Percentiles rank a stretch among this genome's conserved stretches.
Conservation (phyloP, 2,797 vertebrate species). For the Coregonus ussuriensis region DNA sequence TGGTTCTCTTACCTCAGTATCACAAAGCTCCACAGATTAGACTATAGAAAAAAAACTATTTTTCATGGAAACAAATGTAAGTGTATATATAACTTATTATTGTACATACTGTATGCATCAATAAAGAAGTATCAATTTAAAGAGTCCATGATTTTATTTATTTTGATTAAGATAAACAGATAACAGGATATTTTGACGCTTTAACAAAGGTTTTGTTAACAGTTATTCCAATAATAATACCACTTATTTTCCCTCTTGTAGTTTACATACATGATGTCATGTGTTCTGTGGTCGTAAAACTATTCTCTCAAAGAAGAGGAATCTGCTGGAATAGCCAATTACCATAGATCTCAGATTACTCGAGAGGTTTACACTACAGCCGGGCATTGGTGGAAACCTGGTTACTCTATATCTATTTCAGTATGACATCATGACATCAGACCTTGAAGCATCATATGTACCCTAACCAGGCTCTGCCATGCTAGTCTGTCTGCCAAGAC, state of each 20-base stretch:
- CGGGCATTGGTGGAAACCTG: background rate
- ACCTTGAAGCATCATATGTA: conserved; percentile 13
- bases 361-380: background rate
- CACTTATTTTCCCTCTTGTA: background rate
- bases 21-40: conserved; percentile 47
- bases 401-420: background rate
- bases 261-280: background rate
- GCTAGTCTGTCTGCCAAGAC: conserved; percentile 36
- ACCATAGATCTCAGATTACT: background rate
- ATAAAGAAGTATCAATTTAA: conserved; percentile 72
- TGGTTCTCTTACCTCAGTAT: conserved; percentile 72
- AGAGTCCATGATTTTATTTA: conserved; percentile 4
- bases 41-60: conserved; percentile 40
- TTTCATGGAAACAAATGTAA: conserved; percentile 62
- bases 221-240: background rate
- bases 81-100: conserved; percentile 88
- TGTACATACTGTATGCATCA: conserved; percentile 79
- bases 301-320: conserved; percentile 3
- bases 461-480: conserved; percentile 27
- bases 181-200: too few species aligned
- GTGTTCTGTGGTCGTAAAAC: background rate
- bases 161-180: background rate
- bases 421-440: conserved; percentile 27
- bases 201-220: background rate
- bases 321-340: background rate